Evolutionary conservation across 2,797 vertebrate genomes (phyloP).

Genomic region (Ctenosaura bakeri): DNA sequence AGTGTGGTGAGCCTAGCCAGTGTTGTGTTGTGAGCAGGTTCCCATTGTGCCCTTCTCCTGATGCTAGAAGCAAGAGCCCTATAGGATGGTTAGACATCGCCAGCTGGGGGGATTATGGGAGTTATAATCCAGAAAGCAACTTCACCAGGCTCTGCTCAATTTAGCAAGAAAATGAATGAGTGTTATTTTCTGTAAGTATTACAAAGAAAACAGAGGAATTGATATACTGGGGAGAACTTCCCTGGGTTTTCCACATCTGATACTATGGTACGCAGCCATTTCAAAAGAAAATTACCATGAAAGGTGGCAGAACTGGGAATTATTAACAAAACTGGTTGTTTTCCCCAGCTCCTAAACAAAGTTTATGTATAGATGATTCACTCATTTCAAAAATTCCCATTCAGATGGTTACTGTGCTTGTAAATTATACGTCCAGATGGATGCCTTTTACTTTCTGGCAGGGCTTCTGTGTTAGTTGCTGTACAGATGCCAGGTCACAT

Average conservation of each 20-base stretch:
- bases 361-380: background rate
- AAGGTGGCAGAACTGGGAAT: slow-evolving; percentile 3
- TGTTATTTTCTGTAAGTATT: background rate
- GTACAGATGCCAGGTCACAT: no score
- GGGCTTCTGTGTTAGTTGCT: background rate
- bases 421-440: background rate
- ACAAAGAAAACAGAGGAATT: background rate
- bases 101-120: no score
- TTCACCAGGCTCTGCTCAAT: no score
- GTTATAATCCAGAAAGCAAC: no score
- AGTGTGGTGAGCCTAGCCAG: background rate
- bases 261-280: background rate
- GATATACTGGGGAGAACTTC: no score
- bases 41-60: background rate
- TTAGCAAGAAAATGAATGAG: no score
- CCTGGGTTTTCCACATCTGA: background rate
- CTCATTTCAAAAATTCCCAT: slow-evolving; percentile 2
- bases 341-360: background rate
- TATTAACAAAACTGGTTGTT: background rate
- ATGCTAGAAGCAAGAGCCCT: background rate
- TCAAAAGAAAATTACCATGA: background rate
- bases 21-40: background rate
- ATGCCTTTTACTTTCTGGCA: background rate
- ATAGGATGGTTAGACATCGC: background rate
- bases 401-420: background rate